Evolutionary conservation across 1,140 invertebrate genomes (phyloP), one percentile per base, ranked within the genome.

Genomic region (Atta cephalotes): DNA sequence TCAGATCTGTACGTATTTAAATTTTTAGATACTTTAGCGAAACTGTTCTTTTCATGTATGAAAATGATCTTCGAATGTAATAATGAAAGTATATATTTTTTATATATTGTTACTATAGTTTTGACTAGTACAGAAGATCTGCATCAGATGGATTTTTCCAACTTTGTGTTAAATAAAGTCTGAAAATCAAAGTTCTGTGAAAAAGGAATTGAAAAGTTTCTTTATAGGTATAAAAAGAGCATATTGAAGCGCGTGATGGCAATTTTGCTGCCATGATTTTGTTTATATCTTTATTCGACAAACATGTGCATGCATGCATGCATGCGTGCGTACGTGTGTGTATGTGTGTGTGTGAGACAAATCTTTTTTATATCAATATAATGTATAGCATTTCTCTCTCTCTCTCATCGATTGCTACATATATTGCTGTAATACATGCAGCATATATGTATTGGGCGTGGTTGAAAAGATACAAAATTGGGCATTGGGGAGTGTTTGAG

Each of bases 381-480:
- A 56, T 10, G 9, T 70, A 25, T 14, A n/a, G 25, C 39, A 10
- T 45, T 45, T 45, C 39, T 45, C 10, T 45, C 39, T 16, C 5
- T 18, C 39, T 16, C 5, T 18, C 16, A 4, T 45, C 25, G 39
- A 51, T 78, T 25, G 16, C 14, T 76, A 68, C 2, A 49, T 0
- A 10, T 31, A 56, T 1, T 35, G 16, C n/a, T 14, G 10, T 78
- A 49, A 78, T 45, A 25, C 35, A 74, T 74, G 35, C 18, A 25
- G 7, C 21, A 18, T 12, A 49, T 63, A 16, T 49, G 60, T 12
- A 58, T 12, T 28, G 21, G 35, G 21, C 35, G 18, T 71, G 51
- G 53, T 58, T 31, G 31, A 58, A 60, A 45, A 25, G 51, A 82
- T 25, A 49, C n/a, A 12, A 84, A 74, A 74, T 62, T 62, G 58